These are phyloP conservation scores for Porites cylindrica DNA, from an alignment of 92 coral and sea anemone genomes.

Conservation along the genomic window DNA sequence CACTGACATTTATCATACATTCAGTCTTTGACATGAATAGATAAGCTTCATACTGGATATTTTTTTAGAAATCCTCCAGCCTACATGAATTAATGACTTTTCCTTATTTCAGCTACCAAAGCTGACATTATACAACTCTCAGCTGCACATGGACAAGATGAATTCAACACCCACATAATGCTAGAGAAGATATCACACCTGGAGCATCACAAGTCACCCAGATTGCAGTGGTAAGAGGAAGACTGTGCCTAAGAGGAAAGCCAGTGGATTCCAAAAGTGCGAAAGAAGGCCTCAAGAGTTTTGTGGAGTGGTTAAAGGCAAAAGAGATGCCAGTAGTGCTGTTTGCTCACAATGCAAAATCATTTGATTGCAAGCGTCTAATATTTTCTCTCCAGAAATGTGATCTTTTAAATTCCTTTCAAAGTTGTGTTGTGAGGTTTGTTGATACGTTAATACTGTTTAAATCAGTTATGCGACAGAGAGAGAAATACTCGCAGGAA, in stretches of 20 bases:
- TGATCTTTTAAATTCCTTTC: slow-evolving; percentile 24
- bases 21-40: too few relatives aligned
- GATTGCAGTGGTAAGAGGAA: too few relatives aligned
- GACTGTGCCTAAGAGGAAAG: too few relatives aligned
- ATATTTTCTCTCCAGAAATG: slow-evolving; percentile 9
- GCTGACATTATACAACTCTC: slow-evolving; percentile 24
- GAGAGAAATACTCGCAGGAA: slow-evolving; percentile 32
- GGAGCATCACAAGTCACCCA: too few relatives aligned
- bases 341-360: slow-evolving; percentile 51
- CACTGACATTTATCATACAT: background rate
- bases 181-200: too few relatives aligned
- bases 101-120: slow-evolving; percentile 4
- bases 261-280: background rate
- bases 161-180: too few relatives aligned
- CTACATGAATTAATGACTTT: background rate
- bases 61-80: too few relatives aligned
- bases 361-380: slow-evolving; percentile 30
- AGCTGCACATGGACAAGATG: slow-evolving; percentile 9
- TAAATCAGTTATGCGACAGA: slow-evolving; percentile 13
- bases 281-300: slow-evolving; percentile 22
- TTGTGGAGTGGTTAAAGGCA: slow-evolving; percentile 34
- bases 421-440: slow-evolving; percentile 39
- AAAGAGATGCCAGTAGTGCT: slow-evolving; percentile 14
- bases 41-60: too few relatives aligned
- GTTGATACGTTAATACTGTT: slow-evolving; percentile 36